phyloP scores from a whole-genome alignment of 2,113 vertebrate genomes.

The Clarias macrocephalus region DNA sequence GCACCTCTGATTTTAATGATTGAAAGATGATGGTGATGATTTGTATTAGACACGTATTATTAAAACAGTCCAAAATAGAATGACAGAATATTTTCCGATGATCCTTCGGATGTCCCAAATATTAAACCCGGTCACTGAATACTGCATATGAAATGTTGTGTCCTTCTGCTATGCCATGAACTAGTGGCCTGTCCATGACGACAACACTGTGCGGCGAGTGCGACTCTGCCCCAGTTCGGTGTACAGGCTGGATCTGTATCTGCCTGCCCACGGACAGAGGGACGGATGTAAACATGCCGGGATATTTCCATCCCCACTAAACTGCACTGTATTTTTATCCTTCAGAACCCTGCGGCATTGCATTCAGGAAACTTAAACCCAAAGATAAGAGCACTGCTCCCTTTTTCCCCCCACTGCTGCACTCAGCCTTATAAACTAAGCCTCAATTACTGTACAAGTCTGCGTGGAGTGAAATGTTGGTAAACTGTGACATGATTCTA shows the following conservation, averaged over 20 bases:
- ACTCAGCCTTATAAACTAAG: neutral
- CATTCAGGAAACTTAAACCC: neutral
- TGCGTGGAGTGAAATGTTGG: neutral
- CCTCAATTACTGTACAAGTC: neutral
- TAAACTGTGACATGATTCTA: neutral
- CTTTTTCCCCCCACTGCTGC: neutral
- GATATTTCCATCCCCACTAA: conserved; percentile 4
- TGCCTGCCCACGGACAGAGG: neutral
- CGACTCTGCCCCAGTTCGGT: neutral
- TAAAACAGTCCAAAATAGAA: neutral
- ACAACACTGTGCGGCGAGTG: neutral
- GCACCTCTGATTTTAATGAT: neutral
- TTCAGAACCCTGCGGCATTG: neutral
- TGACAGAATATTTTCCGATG: neutral
- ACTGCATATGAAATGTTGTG: neutral
- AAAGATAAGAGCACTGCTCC: neutral
- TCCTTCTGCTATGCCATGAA: neutral
- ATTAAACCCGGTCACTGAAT: neutral
- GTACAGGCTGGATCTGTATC: neutral
- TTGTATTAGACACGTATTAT: neutral
- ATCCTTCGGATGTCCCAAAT: neutral
- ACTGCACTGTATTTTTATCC: neutral
- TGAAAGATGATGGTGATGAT: neutral
- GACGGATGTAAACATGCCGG: neutral
- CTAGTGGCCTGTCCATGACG: neutral